A percentile compares a stretch with the other conserved stretches of the same genome.
Conservation (phyloP, 2,797 vertebrate species). For the Sandelia bainsii region DNA sequence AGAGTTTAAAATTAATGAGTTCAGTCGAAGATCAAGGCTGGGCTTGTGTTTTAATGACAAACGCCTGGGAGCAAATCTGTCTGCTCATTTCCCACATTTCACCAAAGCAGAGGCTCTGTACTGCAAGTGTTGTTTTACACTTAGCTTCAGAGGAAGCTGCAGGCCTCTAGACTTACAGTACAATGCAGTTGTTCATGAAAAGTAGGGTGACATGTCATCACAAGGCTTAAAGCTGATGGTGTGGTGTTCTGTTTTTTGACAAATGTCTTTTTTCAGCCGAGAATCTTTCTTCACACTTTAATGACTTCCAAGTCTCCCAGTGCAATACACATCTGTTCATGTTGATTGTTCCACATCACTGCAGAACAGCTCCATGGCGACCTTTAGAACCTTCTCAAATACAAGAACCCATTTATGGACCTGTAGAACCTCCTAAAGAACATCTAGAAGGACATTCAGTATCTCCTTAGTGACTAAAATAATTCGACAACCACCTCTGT, state of each 20-base stretch:
- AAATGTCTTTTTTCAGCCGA: constrained; percentile 20
- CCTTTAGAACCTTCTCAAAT: too few species aligned
- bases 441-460: background rate
- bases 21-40: background rate
- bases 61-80: constrained; percentile 3
- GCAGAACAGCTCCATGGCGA: background rate
- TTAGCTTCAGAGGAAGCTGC: background rate
- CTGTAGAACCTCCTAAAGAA: background rate
- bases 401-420: too few species aligned
- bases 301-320: background rate
- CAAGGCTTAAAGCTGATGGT: constrained; percentile 30
- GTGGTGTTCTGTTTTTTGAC: background rate
- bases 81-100: background rate
- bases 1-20: background rate
- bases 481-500: background rate
- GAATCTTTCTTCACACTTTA: background rate
- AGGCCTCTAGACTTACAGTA: constrained; percentile 4
- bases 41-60: background rate
- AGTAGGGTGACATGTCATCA: constrained; percentile 23
- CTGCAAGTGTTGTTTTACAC: constrained; percentile 12
- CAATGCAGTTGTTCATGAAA: constrained; percentile 32
- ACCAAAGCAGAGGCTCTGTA: constrained; percentile 11
- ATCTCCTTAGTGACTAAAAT: background rate
- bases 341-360: background rate
- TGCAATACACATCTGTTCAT: background rate